Evolutionary conservation across 1,140 invertebrate species (phyloP).

Genomic region (Dendrolimus kikuchii): DNA sequence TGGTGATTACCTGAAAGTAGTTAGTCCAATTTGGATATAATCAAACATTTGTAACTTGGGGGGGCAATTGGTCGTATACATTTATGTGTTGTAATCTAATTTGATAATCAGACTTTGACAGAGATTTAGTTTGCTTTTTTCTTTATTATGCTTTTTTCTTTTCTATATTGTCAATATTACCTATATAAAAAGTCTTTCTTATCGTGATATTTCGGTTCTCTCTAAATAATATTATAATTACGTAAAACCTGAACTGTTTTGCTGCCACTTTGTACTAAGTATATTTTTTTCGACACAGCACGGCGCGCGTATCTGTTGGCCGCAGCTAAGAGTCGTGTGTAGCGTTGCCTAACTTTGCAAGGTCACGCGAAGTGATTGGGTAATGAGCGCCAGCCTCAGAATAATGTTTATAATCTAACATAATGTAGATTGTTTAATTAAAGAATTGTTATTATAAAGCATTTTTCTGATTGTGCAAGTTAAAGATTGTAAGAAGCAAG

Average conservation of each 20-base stretch:
- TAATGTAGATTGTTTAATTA: conserved; percentile 21
- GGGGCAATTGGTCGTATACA: no score
- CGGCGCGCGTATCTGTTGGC: no score
- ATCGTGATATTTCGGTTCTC: not conserved
- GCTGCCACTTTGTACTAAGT: no score
- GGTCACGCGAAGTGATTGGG: conserved; percentile 39
- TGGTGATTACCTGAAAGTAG: conserved; percentile 33
- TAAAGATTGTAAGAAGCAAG: not conserved
- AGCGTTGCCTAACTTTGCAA: conserved; percentile 39
- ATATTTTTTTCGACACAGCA: no score
- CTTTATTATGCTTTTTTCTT: no score
- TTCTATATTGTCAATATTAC: no score
- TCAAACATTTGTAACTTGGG: not conserved
- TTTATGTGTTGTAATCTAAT: no score
- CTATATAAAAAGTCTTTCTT: no score
- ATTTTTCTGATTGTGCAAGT: conserved; percentile 10
- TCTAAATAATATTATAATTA: conserved; percentile 1
- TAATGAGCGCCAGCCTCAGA: conserved; percentile 33
- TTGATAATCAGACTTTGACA: no score
- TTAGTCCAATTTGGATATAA: conserved; percentile 12
- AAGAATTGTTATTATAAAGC: conserved; percentile 20
- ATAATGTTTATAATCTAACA: conserved; percentile 38
- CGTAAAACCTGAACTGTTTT: not conserved
- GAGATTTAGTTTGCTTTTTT: no score
- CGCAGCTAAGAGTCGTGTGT: conserved; percentile 2